Evolutionary conservation across 2,797 vertebrate genomes (phyloP).

Genomic region (Avahi laniger): DNA sequence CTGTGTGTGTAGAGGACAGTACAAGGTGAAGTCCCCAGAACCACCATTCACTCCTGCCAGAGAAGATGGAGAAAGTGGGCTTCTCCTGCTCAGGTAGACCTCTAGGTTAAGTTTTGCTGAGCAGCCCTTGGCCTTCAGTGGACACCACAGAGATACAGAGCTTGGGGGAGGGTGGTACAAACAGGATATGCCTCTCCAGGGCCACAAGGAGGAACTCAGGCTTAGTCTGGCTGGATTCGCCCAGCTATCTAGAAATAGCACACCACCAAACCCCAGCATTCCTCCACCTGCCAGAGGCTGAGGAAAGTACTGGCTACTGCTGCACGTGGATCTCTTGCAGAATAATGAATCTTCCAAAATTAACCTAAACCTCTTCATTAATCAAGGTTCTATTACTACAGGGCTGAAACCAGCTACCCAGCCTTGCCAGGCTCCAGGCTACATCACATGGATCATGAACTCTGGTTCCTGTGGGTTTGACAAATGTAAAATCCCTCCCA

Average conservation of each 20-base stretch:
- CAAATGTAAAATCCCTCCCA: background rate
- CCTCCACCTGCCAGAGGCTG: background rate
- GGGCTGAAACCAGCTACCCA: background rate
- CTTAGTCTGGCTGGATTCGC: background rate
- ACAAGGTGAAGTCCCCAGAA: conserved; percentile 65
- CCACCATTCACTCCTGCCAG: conserved; percentile 77
- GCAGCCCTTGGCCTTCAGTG: background rate
- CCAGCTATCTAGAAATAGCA: background rate
- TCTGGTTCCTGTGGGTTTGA: background rate
- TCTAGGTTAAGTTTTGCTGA: background rate
- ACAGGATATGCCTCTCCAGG: background rate
- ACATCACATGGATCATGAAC: background rate
- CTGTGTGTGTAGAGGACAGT: conserved; percentile 83
- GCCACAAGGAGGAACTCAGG: background rate
- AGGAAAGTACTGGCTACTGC: background rate
- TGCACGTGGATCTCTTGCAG: background rate
- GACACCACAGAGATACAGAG: background rate
- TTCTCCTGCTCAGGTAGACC: background rate
- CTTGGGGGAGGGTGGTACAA: background rate
- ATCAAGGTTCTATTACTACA: background rate
- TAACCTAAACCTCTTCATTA: background rate
- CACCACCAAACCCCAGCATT: background rate
- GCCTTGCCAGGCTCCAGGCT: background rate
- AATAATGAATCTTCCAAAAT: background rate
- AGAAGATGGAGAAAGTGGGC: conserved; percentile 56